Percentiles rank a stretch among this genome's conserved stretches.
These are phyloP conservation scores for Labia minor DNA, from an alignment of 2,888 invertebrate species.

Conservation along the genomic window DNA sequence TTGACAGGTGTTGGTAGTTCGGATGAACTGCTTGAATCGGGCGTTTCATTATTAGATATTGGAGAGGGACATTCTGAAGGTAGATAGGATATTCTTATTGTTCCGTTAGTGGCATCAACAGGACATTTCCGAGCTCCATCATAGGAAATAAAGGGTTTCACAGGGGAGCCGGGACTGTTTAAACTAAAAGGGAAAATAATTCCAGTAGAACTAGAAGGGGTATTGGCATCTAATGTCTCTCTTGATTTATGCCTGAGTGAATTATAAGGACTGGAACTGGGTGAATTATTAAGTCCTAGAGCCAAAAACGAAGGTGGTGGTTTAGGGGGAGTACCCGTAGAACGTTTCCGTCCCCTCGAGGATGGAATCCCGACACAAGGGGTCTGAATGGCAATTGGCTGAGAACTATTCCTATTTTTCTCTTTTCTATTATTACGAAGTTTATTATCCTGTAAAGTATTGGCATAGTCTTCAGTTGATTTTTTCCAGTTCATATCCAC, in stretches of 20 bases:
- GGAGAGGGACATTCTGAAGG: conserved; percentile 26
- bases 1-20: conserved; percentile 28
- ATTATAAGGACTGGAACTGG: conserved; percentile 39
- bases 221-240: conserved; percentile 33
- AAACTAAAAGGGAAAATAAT: conserved; percentile 58
- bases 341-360: conserved; percentile 33
- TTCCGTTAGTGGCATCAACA: conserved; percentile 34
- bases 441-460: conserved; percentile 39
- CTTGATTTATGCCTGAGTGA: conserved; percentile 35
- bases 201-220: conserved; percentile 48
- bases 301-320: conserved; percentile 38
- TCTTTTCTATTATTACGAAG: conserved; percentile 31
- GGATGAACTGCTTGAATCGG: conserved; percentile 31
- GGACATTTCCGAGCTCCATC: conserved; percentile 32
- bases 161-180: conserved; percentile 55
- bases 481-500: conserved; percentile 52
- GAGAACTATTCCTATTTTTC: conserved; percentile 43
- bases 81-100: conserved; percentile 29
- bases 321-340: conserved; percentile 38
- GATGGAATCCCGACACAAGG: not conserved
- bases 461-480: conserved; percentile 42
- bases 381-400: conserved; percentile 52
- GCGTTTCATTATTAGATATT: conserved; percentile 30
- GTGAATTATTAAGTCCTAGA: conserved; percentile 36
- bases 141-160: conserved; percentile 38